Evolutionary conservation across 2,888 invertebrate species (phyloP).

Genomic region (Allophyes oxyacanthae): DNA sequence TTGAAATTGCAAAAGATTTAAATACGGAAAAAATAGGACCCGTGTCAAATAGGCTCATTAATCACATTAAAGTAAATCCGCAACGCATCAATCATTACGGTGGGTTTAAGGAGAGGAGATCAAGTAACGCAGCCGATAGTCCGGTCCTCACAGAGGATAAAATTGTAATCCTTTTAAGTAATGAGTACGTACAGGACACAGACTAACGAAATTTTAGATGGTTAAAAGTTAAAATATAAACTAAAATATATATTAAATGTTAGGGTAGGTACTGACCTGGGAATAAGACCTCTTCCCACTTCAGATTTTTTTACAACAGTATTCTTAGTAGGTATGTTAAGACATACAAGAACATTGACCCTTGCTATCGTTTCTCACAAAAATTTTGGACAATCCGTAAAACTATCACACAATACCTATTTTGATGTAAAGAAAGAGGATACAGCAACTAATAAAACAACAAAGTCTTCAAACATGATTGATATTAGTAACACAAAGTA

Average conservation of each 20-base stretch:
- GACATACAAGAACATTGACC: no score
- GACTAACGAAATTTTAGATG: conserved; percentile 62
- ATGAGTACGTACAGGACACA: conserved; percentile 77
- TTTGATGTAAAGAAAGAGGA: neutral
- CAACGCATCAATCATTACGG: conserved; percentile 78
- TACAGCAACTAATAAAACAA: conserved; percentile 2
- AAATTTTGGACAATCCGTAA: no score
- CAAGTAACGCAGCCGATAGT: conserved; percentile 72
- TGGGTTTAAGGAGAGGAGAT: conserved; percentile 67
- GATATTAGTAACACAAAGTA: conserved; percentile 47
- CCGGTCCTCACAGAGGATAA: conserved; percentile 75
- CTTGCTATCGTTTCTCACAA: no score
- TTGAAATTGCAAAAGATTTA: conserved; percentile 26
- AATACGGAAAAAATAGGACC: conserved; percentile 33
- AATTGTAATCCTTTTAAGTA: conserved; percentile 88
- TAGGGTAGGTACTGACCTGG: no score
- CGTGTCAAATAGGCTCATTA: conserved; percentile 58
- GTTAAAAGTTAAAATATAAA: neutral
- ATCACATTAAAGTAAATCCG: conserved; percentile 69
- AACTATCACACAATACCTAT: no score
- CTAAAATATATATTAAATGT: no score
- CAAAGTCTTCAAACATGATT: conserved; percentile 21
- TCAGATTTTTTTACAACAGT: no score
- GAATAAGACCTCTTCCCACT: no score
- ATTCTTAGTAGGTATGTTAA: no score